A percentile compares a stretch with the other conserved stretches of the same genome.
phyloP scores from a whole-genome alignment of 2,797 vertebrate genomes.

The Sebastes variabilis region DNA sequence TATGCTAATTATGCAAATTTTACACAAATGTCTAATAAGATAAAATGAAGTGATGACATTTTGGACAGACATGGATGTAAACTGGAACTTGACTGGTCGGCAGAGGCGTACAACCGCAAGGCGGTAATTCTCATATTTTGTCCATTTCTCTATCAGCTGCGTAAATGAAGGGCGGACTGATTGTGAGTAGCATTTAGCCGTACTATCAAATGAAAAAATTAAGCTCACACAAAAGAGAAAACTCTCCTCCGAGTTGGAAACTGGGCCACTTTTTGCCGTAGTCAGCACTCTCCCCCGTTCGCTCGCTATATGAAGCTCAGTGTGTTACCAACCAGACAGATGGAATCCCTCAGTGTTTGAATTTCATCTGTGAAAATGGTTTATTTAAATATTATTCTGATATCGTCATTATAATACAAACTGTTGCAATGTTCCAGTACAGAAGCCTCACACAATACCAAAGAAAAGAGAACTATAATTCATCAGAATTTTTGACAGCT shows the following conservation, averaged over 20 bases:
- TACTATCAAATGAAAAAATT: slow-evolving; percentile 23
- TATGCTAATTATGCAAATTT: no score
- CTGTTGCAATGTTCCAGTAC: slow-evolving; percentile 77
- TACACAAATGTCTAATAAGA: no score
- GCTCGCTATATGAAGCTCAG: slow-evolving; percentile 1
- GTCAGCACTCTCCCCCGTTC: slow-evolving; percentile 35
- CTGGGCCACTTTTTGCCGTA: not conserved
- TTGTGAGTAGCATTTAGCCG: not conserved
- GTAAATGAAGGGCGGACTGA: not conserved
- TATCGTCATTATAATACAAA: slow-evolving; percentile 80
- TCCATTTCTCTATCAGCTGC: not conserved
- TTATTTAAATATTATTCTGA: slow-evolving; percentile 79
- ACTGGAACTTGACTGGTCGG: no score
- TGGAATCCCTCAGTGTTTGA: slow-evolving; percentile 61
- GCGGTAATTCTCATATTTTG: not conserved
- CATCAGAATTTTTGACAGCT: slow-evolving; percentile 68
- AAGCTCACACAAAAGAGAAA: slow-evolving; percentile 19
- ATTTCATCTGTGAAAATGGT: slow-evolving; percentile 79
- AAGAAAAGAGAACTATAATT: slow-evolving; percentile 70
- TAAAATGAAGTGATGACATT: not conserved
- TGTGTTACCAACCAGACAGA: slow-evolving; percentile 57
- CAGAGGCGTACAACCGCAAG: not conserved
- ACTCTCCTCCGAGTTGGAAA: slow-evolving; percentile 25
- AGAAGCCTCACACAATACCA: slow-evolving; percentile 77
- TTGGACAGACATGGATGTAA: not conserved